phyloP scores from a whole-genome alignment of 2,888 invertebrate species.

The Chaitophorus viminalis region DNA sequence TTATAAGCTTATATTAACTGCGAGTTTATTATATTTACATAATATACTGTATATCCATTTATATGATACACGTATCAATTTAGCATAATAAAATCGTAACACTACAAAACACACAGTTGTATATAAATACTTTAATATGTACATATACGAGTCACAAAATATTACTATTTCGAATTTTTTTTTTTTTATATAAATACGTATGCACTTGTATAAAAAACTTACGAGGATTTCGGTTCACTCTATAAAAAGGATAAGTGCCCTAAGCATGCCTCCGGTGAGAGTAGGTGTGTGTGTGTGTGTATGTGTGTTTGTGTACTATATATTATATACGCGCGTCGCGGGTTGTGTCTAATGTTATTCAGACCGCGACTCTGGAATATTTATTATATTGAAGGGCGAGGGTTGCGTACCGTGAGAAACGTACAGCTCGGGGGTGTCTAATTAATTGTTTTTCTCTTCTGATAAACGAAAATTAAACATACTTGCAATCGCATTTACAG shows the following conservation, averaged over 20 bases:
- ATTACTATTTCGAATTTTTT: neutral
- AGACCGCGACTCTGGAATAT: neutral
- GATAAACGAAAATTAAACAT: slow-evolving; percentile 41
- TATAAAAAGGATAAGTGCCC: neutral
- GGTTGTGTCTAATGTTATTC: slow-evolving; percentile 2
- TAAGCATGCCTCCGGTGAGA: neutral
- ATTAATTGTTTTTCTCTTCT: slow-evolving; percentile 31
- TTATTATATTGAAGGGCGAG: slow-evolving; percentile 16
- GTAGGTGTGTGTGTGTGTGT: neutral
- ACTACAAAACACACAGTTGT: neutral
- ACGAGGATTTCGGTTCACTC: neutral
- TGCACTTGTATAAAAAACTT: neutral
- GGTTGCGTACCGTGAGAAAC: slow-evolving; percentile 13
- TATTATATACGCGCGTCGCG: neutral
- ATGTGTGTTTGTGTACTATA: neutral
- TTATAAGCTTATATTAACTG: no score
- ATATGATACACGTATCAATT: neutral
- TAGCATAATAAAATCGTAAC: neutral
- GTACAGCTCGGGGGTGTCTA: neutral
- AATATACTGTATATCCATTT: neutral
- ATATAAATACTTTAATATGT: no score
- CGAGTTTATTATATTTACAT: neutral
- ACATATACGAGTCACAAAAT: neutral
- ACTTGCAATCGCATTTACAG: neutral
- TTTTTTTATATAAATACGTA: neutral